Percentiles rank a stretch among this genome's conserved stretches.
These are phyloP conservation scores for Maniola hyperantus DNA, from an alignment of 2,888 invertebrate genomes.

Conservation along the genomic window DNA sequence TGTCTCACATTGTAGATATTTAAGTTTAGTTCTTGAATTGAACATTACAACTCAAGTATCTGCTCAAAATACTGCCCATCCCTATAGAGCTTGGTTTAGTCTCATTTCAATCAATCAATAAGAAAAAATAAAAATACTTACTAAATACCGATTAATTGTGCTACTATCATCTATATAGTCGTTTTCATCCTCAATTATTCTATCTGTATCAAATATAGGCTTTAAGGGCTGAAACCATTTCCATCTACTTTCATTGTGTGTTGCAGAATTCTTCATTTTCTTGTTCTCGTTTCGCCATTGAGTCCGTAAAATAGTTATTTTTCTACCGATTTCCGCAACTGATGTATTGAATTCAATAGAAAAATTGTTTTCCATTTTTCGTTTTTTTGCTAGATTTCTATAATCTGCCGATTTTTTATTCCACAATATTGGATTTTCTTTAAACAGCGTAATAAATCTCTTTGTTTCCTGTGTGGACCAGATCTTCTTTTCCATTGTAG, in stretches of 20 bases:
- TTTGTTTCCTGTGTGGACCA: constrained; percentile 32
- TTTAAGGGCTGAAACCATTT: constrained; percentile 21
- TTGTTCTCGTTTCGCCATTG: constrained; percentile 30
- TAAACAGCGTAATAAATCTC: constrained; percentile 28
- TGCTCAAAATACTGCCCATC: no score
- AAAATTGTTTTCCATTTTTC: constrained; percentile 24
- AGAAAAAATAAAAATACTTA: neutral
- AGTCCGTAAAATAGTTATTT: constrained; percentile 29
- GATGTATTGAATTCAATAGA: constrained; percentile 31
- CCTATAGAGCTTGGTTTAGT: no score
- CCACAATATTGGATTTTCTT: constrained; percentile 29
- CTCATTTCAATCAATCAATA: neutral
- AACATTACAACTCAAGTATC: no score
- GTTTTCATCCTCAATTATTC: neutral
- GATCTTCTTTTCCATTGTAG: constrained; percentile 27
- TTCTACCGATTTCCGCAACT: constrained; percentile 30
- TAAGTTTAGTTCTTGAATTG: no score
- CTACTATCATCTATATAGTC: neutral
- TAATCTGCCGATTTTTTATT: constrained; percentile 25
- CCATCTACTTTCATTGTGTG: constrained; percentile 28
- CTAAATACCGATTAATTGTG: neutral
- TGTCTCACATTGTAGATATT: no score
- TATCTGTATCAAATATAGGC: constrained; percentile 1
- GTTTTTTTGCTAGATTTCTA: constrained; percentile 27
- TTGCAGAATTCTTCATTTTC: constrained; percentile 27